Evolutionary conservation across 2,888 invertebrate genomes (phyloP), one percentile per base, ranked within the genome.

Genomic region (Unio delphinus): DNA sequence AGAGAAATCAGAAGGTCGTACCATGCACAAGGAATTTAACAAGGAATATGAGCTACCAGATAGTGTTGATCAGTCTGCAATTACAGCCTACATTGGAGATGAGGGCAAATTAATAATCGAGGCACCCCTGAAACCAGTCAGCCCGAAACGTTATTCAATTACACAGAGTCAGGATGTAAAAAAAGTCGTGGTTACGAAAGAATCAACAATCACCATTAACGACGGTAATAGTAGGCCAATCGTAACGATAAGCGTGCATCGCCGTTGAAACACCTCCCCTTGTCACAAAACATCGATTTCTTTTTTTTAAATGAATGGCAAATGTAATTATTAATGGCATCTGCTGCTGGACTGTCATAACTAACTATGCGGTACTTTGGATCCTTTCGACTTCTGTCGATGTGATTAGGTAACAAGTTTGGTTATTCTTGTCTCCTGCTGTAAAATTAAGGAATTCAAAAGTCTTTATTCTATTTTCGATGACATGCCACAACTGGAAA

Each of bases 21-120:
- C 88, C 20, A 82, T 89, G 65, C 86, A 88, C 74, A 87, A 87
- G 68, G 89, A 89, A 70, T 89, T 89, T 73, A 89, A 87, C 72
- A 87, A 89, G 69, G 89, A 90, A 73, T 90, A 89, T 73, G 90
- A 89, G 70, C 80, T 90, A 45, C 90, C 90, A 3, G 88, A 87
- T 60, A 80, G 82, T 67, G 89, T 90, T 23, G 89, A 89, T 70
- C 88, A 88, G 45, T 81, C 87, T 57, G 81, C 84, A 8, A 88
- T 90, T 54, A 86, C 86, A 1, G 90, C 90, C 20, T 87, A 86
- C 69, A 84, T 89, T 67, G 85, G 85, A 15, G 89, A 88, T 59
- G 88, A 89, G 61, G 87, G 87, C 7, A 84, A 86, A 70, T 78
- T 90, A 61, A 84, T 86, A 45, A 83, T 90, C n/a, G 89, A 90